Evolutionary conservation across 2,888 invertebrate genomes (phyloP).

Genomic region (Crematogaster levior): DNA sequence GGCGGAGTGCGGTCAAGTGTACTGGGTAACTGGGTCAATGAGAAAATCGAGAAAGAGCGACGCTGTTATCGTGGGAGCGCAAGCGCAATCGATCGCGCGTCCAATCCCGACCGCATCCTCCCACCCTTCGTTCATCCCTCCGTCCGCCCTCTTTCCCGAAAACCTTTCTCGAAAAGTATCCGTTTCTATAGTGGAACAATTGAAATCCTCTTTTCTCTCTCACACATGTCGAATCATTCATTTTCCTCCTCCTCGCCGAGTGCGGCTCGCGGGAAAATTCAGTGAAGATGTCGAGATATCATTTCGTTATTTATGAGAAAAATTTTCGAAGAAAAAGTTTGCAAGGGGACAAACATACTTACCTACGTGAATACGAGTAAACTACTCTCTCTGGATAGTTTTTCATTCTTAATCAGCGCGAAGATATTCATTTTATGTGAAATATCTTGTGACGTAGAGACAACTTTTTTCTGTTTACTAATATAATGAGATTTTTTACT

Average conservation of each 20-base stretch:
- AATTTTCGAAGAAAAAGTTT: background rate
- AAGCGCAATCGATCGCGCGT: slow-evolving; percentile 56
- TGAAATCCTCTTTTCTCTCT: background rate
- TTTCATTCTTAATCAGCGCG: background rate
- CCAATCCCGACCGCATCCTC: background rate
- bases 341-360: slow-evolving; percentile 2
- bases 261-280: background rate
- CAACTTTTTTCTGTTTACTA: background rate
- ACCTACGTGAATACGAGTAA: background rate
- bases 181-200: background rate
- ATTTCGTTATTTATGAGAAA: background rate
- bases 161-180: background rate
- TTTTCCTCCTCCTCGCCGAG: background rate
- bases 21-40: slow-evolving; percentile 86
- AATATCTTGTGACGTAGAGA: background rate
- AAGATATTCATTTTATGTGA: background rate
- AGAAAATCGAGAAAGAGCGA: slow-evolving; percentile 74
- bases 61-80: slow-evolving; percentile 68
- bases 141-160: background rate
- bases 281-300: background rate
- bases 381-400: background rate
- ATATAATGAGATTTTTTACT: background rate
- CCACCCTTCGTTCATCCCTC: background rate
- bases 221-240: slow-evolving; percentile 19
- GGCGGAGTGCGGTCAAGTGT: slow-evolving; percentile 85